These are phyloP conservation scores for Aculops lycopersici DNA, from an alignment of 1,140 invertebrate genomes.

Conservation along the genomic window DNA sequence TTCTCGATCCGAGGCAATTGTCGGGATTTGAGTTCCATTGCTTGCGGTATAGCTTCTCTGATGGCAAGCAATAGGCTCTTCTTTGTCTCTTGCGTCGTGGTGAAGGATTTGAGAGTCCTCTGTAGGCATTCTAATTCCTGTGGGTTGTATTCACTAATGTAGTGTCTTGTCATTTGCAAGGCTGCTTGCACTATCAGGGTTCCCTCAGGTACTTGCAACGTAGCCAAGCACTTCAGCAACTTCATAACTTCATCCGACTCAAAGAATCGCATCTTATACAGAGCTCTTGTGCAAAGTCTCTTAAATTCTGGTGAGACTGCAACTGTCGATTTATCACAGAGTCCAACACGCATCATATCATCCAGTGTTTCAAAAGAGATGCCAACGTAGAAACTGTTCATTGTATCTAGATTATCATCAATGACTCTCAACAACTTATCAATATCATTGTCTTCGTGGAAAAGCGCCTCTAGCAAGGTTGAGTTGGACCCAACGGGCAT, in stretches of 20 bases:
- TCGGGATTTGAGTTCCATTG: no score
- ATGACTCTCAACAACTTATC: not conserved
- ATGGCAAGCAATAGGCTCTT: no score
- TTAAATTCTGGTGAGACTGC: not conserved
- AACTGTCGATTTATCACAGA: not conserved
- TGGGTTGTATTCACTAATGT: not conserved
- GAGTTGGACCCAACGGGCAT: not conserved
- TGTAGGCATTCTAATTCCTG: not conserved
- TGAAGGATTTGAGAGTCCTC: not conserved
- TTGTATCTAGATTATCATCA: not conserved
- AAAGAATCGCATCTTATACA: not conserved
- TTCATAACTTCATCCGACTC: not conserved
- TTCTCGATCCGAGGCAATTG: no score
- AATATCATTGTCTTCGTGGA: not conserved
- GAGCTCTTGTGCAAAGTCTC: not conserved
- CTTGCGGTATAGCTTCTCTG: no score
- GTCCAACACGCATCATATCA: not conserved
- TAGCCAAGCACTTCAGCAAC: not conserved
- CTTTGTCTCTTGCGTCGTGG: no score
- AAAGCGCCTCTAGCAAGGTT: not conserved
- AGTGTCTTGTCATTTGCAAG: not conserved
- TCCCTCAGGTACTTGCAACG: not conserved
- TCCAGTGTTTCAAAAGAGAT: not conserved
- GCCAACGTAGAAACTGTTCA: not conserved
- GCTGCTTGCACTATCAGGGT: not conserved